Percentiles rank a stretch among this genome's conserved stretches.
Evolutionary conservation across 2,888 invertebrate genomes (phyloP).

Genomic region (Trachelus tabidus): DNA sequence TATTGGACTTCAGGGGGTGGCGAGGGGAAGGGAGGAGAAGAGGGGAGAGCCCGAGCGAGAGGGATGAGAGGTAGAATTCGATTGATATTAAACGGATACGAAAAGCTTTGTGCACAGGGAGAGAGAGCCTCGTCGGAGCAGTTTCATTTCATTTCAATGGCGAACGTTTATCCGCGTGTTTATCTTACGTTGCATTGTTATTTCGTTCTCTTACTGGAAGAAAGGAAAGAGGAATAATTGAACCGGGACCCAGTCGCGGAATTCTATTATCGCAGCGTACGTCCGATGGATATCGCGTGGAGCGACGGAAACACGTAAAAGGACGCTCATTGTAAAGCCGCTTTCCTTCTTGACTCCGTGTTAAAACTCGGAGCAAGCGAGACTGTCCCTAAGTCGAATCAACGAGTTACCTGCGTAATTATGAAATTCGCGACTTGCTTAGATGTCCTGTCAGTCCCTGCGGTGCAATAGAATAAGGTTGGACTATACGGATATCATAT

Average conservation of each 20-base stretch:
- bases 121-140: constrained; percentile 25
- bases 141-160: constrained; percentile 51
- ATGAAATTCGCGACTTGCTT: not conserved
- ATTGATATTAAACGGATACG: constrained; percentile 34
- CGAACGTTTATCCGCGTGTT: constrained; percentile 51
- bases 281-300: not conserved
- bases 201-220: constrained; percentile 40
- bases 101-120: constrained; percentile 34
- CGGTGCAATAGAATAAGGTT: not conserved
- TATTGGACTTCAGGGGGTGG: constrained; percentile 26
- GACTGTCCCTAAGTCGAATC: not conserved
- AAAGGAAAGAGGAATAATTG: constrained; percentile 54
- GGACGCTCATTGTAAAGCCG: not conserved
- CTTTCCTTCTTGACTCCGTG: not conserved
- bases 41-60: not conserved
- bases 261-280: not conserved
- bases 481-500: not conserved
- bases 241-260: constrained; percentile 46
- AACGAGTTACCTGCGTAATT: not conserved
- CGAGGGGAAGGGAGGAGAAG: not conserved
- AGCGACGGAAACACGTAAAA: not conserved
- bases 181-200: constrained; percentile 57
- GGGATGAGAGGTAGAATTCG: not conserved
- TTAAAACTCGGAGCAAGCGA: not conserved
- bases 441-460: not conserved